A percentile compares a stretch with the other conserved stretches of the same genome.
Evolutionary conservation across 2,113 vertebrate species (phyloP).

Genomic region (Orcinus orca): DNA sequence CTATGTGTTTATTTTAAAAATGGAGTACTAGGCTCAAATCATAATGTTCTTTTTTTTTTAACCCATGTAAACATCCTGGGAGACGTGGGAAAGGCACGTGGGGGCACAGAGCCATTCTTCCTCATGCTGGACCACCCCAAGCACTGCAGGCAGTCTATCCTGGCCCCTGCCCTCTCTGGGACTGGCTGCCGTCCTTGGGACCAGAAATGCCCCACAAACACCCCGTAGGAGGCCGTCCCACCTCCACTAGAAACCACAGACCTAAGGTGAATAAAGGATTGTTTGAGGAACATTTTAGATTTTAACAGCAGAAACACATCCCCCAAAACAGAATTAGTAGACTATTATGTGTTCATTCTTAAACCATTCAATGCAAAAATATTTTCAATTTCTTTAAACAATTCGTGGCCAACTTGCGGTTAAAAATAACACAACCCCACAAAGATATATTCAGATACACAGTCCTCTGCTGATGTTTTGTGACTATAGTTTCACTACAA

Average conservation of each 20-base stretch:
- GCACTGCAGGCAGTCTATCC: neutral
- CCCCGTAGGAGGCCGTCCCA: neutral
- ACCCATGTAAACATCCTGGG: neutral
- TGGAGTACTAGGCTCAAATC: neutral
- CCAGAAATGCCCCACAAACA: neutral
- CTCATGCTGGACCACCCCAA: rapidly evolving
- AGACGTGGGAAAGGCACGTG: rapidly evolving
- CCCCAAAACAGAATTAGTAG: neutral
- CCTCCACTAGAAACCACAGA: neutral
- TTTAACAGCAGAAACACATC: neutral
- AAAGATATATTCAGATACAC: neutral
- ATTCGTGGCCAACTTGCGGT: neutral
- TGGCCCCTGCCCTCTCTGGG: neutral
- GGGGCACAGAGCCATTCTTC: neutral
- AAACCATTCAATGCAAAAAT: neutral
- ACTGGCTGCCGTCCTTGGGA: rapidly evolving
- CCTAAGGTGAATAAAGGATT: neutral
- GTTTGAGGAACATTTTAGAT: neutral
- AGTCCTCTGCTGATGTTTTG: neutral
- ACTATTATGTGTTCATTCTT: neutral
- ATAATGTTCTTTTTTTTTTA: neutral
- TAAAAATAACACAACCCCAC: neutral
- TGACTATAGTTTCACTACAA: neutral
- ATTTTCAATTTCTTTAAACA: neutral
- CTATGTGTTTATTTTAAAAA: neutral